Conservation (phyloP, 2,888 invertebrate genomes). For the Thelaira solivaga region DNA sequence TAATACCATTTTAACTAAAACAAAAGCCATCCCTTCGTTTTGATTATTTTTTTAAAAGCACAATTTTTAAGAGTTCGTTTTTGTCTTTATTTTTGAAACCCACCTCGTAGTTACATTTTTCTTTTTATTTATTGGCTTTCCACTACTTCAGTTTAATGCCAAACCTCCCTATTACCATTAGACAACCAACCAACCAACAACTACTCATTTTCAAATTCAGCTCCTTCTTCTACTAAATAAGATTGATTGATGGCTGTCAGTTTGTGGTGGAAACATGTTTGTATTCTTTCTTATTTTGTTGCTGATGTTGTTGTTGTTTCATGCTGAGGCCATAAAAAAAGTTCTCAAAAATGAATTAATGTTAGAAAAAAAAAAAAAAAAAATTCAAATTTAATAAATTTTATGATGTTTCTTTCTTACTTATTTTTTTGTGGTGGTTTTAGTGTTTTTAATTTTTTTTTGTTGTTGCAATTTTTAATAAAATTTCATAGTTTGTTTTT, state of each 20-base stretch:
- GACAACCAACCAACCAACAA: constrained; percentile 27
- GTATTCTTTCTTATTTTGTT: not conserved
- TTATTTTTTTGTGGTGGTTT: constrained; percentile 26
- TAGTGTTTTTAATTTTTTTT: constrained; percentile 4
- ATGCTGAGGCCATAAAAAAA: constrained; percentile 16
- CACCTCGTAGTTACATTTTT: too few species aligned
- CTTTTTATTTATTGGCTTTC: not conserved
- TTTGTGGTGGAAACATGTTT: constrained; percentile 61
- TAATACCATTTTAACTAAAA: too few species aligned
- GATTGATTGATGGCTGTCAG: constrained; percentile 62
- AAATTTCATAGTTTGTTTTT: constrained; percentile 8
- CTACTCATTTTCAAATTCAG: constrained; percentile 40
- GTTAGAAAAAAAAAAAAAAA: constrained; percentile 12
- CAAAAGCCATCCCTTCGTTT: too few species aligned
- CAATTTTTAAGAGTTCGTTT: too few species aligned
- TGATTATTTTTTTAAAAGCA: too few species aligned
- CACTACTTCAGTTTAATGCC: not conserved
- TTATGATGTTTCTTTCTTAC: constrained; percentile 42
- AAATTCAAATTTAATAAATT: constrained; percentile 53
- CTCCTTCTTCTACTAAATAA: constrained; percentile 40
- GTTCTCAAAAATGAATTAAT: constrained; percentile 3
- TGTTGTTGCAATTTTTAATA: constrained; percentile 1
- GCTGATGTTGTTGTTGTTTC: not conserved
- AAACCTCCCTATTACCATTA: not conserved
- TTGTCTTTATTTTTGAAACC: too few species aligned